Evolutionary conservation across 1,140 invertebrate species (phyloP).

Genomic region (Drosophila bifasciata): DNA sequence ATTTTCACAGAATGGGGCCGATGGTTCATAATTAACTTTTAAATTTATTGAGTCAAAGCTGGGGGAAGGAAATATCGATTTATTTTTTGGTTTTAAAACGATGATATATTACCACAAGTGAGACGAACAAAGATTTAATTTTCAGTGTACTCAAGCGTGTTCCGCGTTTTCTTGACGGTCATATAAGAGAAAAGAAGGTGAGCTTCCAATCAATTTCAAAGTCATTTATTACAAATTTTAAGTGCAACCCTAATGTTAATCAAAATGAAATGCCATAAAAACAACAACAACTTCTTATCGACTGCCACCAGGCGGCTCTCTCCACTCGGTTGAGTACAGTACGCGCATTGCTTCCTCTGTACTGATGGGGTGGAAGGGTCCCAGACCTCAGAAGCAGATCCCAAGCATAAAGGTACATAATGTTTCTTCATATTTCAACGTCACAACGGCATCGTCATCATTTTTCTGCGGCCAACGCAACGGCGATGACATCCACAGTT

Average conservation of each 20-base stretch:
- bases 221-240: conserved; percentile 80
- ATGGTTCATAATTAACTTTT: no score
- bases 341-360: conserved; percentile 35
- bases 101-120: not conserved
- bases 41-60: no score
- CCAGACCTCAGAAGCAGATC: conserved; percentile 7
- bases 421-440: conserved; percentile 79
- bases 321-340: conserved; percentile 46
- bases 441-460: conserved; percentile 79
- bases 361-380: not conserved
- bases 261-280: conserved; percentile 70
- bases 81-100: no score
- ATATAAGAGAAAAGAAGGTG: conserved; percentile 42
- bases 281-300: conserved; percentile 63
- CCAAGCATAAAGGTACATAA: conserved; percentile 62
- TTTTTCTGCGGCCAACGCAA: conserved; percentile 66
- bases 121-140: not conserved
- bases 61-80: no score
- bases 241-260: conserved; percentile 69
- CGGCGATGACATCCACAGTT: conserved; percentile 80
- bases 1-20: no score
- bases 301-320: conserved; percentile 25
- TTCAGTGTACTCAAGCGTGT: conserved; percentile 32
- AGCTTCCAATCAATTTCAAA: conserved; percentile 75
- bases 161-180: conserved; percentile 39